Evolutionary conservation across 1,140 invertebrate genomes (phyloP), one percentile per base, ranked within the genome.

Genomic region (Hyphantria cunea): DNA sequence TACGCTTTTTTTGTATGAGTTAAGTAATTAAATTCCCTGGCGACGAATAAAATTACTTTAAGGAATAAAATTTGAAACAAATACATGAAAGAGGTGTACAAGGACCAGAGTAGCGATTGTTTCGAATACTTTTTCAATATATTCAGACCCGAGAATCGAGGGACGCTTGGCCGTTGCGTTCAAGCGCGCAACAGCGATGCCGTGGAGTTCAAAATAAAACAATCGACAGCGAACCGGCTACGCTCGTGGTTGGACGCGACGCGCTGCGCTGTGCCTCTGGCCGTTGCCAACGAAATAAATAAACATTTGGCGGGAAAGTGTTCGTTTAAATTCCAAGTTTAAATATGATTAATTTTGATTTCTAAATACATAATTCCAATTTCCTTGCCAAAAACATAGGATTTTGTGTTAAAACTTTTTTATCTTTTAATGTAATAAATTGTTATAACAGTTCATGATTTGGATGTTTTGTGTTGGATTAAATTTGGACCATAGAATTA

Each of bases 141-240:
- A n/a, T 25, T 25, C 17, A 33, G 61, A 60, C 64, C 71, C 59
- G 62, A 52, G 48, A 34, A 37, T 52, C 59, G 48, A 51, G 49
- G 53, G 70, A 76, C 41, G 62, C 47, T 56, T 48, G 61, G 65
- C 55, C 55, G 64, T 64, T 64, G 63, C 54, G 12, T 65, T 48
- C 12, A 60, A 41, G 64, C 65, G 54, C 56, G 56, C 58, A 66
- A 66, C 59, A 47, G 72, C 58, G 65, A 61, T 53, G 50, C 68
- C 68, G 45, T 31, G 15, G 69, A 58, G 70, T 74, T 82, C 74
- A 81, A 85, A 88, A 85, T 80, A 86, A 86, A 89, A 86, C 78
- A 79, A 80, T 68, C 73, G 63, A 77, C 84, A 84, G 80, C 84
- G 72, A 85, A 87, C 86, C 81, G 84, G 84, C 86, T 89, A 78